phyloP scores from a whole-genome alignment of 2,113 vertebrate genomes.

The Notarius lentiginosus region DNA sequence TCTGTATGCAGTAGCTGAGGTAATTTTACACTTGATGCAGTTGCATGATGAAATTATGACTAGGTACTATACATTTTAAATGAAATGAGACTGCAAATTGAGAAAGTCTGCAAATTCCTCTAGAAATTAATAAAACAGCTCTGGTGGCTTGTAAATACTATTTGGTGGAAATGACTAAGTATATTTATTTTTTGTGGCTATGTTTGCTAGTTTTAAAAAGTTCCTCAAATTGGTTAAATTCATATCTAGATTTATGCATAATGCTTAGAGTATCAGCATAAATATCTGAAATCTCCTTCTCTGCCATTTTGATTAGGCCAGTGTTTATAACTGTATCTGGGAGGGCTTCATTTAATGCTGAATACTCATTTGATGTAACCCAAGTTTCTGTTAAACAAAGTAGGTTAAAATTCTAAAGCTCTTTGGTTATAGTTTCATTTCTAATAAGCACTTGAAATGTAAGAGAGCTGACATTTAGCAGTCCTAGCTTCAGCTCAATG shows the following conservation, averaged over 20 bases:
- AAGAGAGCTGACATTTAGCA: background rate
- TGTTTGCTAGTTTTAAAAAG: too few species aligned
- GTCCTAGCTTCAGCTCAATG: too few species aligned
- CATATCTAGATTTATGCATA: background rate
- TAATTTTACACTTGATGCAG: too few species aligned
- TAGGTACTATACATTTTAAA: background rate
- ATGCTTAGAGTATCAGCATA: background rate
- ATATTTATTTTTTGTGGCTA: too few species aligned
- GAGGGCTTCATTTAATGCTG: too few species aligned
- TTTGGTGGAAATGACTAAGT: too few species aligned
- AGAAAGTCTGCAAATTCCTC: background rate
- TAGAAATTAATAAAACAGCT: too few species aligned
- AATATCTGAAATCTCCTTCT: background rate
- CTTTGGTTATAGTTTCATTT: background rate
- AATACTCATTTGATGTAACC: too few species aligned
- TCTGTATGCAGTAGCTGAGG: too few species aligned
- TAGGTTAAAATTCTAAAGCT: background rate
- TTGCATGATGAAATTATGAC: background rate
- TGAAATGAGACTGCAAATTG: background rate
- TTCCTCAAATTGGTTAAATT: background rate
- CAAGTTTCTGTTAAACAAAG: background rate
- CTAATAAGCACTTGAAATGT: background rate
- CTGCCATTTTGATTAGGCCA: background rate
- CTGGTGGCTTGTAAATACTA: too few species aligned
- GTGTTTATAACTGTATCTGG: background rate